Evolutionary conservation across 2,888 invertebrate species (phyloP).

Genomic region (Druceiella hillmani): DNA sequence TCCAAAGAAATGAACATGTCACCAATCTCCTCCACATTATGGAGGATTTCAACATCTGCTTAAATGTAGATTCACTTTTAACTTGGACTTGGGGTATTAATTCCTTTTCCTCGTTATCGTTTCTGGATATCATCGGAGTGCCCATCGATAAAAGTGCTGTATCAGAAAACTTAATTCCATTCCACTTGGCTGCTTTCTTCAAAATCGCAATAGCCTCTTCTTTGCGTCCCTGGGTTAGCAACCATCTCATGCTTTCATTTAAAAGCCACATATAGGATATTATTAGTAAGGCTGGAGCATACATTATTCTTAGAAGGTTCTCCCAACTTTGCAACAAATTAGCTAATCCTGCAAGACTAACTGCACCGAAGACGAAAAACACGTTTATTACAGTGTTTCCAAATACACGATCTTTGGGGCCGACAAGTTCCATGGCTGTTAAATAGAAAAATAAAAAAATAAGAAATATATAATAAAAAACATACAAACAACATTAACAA

Average conservation of each 20-base stretch:
- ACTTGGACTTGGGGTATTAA: no score
- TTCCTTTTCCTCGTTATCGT: conserved; percentile 34
- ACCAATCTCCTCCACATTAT: conserved; percentile 52
- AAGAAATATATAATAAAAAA: no score
- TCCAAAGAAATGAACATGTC: conserved; percentile 71
- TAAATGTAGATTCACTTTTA: conserved; percentile 30
- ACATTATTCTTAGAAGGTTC: conserved; percentile 58
- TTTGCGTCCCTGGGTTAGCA: conserved; percentile 61
- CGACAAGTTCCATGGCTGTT: conserved; percentile 76
- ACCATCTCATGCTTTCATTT: conserved; percentile 74
- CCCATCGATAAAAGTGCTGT: conserved; percentile 38
- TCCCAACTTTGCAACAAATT: conserved; percentile 69
- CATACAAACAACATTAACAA: no score
- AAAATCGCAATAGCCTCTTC: conserved; percentile 59
- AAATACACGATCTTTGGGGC: conserved; percentile 67
- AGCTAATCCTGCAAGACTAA: conserved; percentile 60
- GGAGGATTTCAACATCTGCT: conserved; percentile 49
- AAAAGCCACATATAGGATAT: conserved; percentile 64
- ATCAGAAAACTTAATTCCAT: conserved; percentile 47
- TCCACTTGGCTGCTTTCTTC: conserved; percentile 60
- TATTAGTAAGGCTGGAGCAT: conserved; percentile 62
- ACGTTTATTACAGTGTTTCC: conserved; percentile 67
- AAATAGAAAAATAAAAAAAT: conserved; percentile 25
- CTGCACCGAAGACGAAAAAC: conserved; percentile 67
- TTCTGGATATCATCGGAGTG: conserved; percentile 31